phyloP scores from a whole-genome alignment of 2,888 invertebrate genomes.

The Caenorhabditis sp. region DNA sequence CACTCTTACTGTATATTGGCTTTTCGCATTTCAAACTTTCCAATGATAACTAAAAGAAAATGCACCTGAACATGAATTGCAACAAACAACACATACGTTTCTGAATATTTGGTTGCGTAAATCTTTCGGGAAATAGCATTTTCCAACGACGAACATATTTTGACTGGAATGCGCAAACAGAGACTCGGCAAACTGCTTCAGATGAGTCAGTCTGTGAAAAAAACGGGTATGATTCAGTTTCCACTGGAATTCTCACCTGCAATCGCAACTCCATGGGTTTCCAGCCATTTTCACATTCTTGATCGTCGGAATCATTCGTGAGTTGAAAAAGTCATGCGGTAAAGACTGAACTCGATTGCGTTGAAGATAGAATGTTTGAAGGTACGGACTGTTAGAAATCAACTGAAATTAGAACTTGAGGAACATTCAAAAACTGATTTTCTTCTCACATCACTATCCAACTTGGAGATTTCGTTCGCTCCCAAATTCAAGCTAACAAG shows the following conservation, averaged over 20 bases:
- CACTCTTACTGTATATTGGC: constrained; percentile 24
- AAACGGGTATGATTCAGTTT: not conserved
- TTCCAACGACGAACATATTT: constrained; percentile 31
- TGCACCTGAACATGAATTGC: not conserved
- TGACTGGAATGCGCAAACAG: constrained; percentile 32
- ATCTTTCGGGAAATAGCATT: constrained; percentile 42
- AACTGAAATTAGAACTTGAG: constrained; percentile 20
- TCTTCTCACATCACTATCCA: constrained; percentile 45
- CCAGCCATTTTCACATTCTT: constrained; percentile 58
- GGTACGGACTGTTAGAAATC: constrained; percentile 34
- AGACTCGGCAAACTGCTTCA: constrained; percentile 35
- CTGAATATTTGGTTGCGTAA: constrained; percentile 28
- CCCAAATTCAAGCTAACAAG: constrained; percentile 34
- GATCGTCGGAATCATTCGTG: constrained; percentile 21
- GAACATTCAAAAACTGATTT: not conserved
- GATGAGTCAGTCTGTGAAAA: constrained; percentile 26
- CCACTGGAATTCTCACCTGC: constrained; percentile 58
- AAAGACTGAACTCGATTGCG: constrained; percentile 69
- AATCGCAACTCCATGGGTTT: constrained; percentile 76
- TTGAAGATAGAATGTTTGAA: constrained; percentile 57
- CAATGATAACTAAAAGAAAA: constrained; percentile 20
- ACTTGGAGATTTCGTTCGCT: constrained; percentile 35
- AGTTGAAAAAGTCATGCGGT: constrained; percentile 51
- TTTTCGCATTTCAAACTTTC: constrained; percentile 25
- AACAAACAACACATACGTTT: constrained; percentile 10